Percentiles rank a stretch among this genome's conserved stretches.
These are phyloP conservation scores for Meghimatium bilineatum DNA, from an alignment of 2,888 invertebrate genomes.

Conservation along the genomic window DNA sequence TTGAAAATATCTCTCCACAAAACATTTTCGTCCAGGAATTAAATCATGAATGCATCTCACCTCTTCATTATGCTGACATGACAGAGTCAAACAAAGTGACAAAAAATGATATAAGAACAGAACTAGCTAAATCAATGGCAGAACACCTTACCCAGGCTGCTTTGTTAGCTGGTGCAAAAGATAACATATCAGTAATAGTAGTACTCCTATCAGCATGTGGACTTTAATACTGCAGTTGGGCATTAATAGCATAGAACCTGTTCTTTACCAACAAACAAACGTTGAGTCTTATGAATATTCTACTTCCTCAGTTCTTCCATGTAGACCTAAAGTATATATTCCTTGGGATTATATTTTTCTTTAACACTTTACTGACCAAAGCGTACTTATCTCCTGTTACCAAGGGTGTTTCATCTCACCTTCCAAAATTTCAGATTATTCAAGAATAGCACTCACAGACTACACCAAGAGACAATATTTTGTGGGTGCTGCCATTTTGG, in stretches of 20 bases:
- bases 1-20: background rate
- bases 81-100: slow-evolving; percentile 58
- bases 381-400: too few species aligned
- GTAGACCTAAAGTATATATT: too few species aligned
- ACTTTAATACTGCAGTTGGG: slow-evolving; percentile 50
- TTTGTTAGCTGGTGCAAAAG: slow-evolving; percentile 72
- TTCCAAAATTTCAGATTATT: too few species aligned
- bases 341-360: too few species aligned
- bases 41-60: slow-evolving; percentile 60
- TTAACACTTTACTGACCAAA: too few species aligned
- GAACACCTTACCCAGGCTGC: slow-evolving; percentile 74
- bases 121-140: slow-evolving; percentile 70
- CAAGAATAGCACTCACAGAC: too few species aligned
- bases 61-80: slow-evolving; percentile 60
- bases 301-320: too few species aligned
- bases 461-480: too few species aligned
- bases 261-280: background rate
- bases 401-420: too few species aligned
- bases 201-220: slow-evolving; percentile 72
- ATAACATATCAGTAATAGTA: slow-evolving; percentile 74
- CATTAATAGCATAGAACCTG: background rate
- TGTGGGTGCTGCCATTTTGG: too few species aligned
- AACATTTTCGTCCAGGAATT: slow-evolving; percentile 56
- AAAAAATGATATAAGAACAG: slow-evolving; percentile 62
- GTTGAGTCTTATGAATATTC: too few species aligned